phyloP scores from a whole-genome alignment of 2,797 vertebrate genomes.

The Lacerta agilis region DNA sequence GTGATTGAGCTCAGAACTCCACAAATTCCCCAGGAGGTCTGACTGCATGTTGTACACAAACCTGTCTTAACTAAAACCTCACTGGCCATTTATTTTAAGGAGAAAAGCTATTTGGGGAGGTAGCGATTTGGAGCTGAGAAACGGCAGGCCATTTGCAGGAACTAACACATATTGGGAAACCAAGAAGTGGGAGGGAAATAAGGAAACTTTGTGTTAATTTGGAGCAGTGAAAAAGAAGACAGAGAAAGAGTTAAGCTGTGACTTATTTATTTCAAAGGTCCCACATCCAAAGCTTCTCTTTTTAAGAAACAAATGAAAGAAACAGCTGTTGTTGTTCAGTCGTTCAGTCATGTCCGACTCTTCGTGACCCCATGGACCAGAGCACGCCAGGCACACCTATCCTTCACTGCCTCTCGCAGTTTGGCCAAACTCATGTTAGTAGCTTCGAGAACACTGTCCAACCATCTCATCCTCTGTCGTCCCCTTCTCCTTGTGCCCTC shows the following conservation, averaged over 20 bases:
- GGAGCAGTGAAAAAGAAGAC: neutral
- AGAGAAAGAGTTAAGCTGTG: neutral
- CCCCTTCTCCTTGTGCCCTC: too few relatives aligned
- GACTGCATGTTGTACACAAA: neutral
- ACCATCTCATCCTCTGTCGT: too few relatives aligned
- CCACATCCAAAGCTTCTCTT: neutral
- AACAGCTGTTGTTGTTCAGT: neutral
- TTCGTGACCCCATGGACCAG: too few relatives aligned
- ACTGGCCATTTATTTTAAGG: neutral
- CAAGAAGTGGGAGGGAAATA: neutral
- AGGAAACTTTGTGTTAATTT: neutral
- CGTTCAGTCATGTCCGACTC: too few relatives aligned
- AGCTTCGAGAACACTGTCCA: too few relatives aligned
- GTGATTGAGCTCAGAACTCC: constrained; percentile 19
- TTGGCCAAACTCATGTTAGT: too few relatives aligned
- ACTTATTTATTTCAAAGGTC: neutral
- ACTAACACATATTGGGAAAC: neutral
- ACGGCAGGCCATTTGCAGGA: neutral
- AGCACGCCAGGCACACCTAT: too few relatives aligned
- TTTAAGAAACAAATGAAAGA: neutral
- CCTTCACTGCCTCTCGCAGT: too few relatives aligned
- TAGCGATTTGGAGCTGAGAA: neutral
- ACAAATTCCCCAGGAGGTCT: neutral
- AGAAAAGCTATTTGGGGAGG: neutral
- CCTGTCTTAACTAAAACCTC: neutral